Conservation (phyloP, 37 sponge, comb jelly and placozoan species). For the Cladorhizidae sp. region DNA sequence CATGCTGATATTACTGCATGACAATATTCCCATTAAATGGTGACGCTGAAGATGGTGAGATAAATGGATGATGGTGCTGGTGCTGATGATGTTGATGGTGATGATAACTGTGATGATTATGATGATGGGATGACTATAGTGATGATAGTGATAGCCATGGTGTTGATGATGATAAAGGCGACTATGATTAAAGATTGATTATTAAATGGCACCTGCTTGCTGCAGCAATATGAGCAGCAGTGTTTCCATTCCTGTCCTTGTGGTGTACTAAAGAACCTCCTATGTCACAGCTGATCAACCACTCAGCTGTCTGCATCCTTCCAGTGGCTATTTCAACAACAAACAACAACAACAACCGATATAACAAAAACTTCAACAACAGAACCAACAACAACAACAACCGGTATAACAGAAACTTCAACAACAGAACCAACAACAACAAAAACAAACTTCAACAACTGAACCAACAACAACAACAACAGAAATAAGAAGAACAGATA, state of each 20-base stretch:
- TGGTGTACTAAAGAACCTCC: slow-evolving; percentile 42
- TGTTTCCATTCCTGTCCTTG: slow-evolving; percentile 77
- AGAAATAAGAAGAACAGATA: too few species aligned
- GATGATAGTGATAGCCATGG: not conserved
- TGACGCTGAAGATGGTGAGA: not conserved
- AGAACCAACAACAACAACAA: too few species aligned
- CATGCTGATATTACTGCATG: slow-evolving; percentile 41
- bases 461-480: too few species aligned
- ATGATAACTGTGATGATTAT: too few species aligned
- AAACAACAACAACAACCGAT: too few species aligned
- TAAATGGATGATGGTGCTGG: not conserved
- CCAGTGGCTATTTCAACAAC: slow-evolving; percentile 45
- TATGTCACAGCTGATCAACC: slow-evolving; percentile 77
- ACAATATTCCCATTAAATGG: too few species aligned
- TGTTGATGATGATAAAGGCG: not conserved
- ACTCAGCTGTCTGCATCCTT: slow-evolving; percentile 46
- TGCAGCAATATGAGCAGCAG: slow-evolving; percentile 88
- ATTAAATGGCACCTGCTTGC: slow-evolving; percentile 68
- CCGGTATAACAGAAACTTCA: too few species aligned
- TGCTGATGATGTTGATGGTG: not conserved
- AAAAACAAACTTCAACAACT: too few species aligned
- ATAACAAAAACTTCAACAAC: too few species aligned
- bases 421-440: too few species aligned
- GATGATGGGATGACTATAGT: too few species aligned
- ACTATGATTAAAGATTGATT: not conserved